Percentiles rank a stretch among this genome's conserved stretches.
Evolutionary conservation across 2,797 vertebrate genomes (phyloP).

Genomic region (Cercopithecus neglectus): DNA sequence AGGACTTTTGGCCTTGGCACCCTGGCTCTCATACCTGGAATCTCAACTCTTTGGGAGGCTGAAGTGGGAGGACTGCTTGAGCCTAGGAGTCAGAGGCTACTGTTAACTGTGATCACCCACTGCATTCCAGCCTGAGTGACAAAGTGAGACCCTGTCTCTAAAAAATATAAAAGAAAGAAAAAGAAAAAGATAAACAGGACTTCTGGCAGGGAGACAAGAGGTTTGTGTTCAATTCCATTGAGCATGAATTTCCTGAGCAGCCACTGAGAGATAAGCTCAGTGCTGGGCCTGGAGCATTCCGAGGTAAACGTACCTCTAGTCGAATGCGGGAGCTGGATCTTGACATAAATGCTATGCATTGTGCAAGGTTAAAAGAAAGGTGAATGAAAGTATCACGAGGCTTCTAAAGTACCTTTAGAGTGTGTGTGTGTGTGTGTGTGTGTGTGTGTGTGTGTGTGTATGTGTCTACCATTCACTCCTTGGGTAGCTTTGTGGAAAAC

Average conservation of each 20-base stretch:
- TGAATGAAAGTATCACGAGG: rapidly evolving
- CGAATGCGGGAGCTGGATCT: not conserved
- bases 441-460: too few relatives aligned
- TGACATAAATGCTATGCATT: not conserved
- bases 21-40: not conserved
- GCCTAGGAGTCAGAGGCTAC: not conserved
- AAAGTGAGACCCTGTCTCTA: not conserved
- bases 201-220: not conserved
- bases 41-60: not conserved
- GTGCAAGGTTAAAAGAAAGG: not conserved
- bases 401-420: not conserved
- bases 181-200: not conserved
- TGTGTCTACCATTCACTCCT: not conserved
- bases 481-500: not conserved
- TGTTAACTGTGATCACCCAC: not conserved
- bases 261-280: not conserved
- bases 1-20: not conserved
- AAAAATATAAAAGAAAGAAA: not conserved
- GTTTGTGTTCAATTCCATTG: not conserved
- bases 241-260: not conserved
- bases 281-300: too few relatives aligned
- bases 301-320: not conserved
- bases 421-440: too few relatives aligned
- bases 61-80: not conserved
- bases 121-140: not conserved